Base-by-base conservation (phyloP, 2,113 vertebrate species). In the Nyctereutes procyonoides region DNA sequence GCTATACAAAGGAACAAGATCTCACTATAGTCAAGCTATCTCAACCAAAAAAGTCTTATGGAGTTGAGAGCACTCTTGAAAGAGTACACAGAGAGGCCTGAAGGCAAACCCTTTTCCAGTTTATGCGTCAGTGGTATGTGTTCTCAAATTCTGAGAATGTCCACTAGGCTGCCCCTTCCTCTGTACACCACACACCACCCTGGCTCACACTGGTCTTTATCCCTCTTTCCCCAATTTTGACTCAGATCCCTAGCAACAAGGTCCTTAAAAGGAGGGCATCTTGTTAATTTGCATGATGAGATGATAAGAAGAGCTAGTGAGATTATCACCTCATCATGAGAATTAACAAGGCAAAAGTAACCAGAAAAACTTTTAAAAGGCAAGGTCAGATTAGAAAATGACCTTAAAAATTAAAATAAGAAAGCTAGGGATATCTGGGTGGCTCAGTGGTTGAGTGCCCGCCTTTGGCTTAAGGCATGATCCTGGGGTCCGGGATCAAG, bases 361-460 rank as follows among this genome's bases (percentile, higher is more conserved):
- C 3, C 16, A n/a, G 58, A 80, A 85, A 91, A 53, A 94, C 48
- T 74, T 56, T 87, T 62, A 77, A 95, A 91, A 67, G 19, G 48
- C 60, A 95, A 55, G 53, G 53, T 56, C 65, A 93, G 74, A 71
- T 79, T n/a, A 79, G 32, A 91, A 63, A 8, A 88, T 26, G 67
- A 63, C 26, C 56, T 85, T 86, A 76, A 92, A 96, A 67, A 71
- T 63, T 82, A 88, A 97, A 94, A 84, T 15, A 79, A 92, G 24
- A 73, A 58, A 80, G 69, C 15, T 60, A 28, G 43, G 43, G 43
- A 43, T 43, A 7, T 43, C 43, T 43, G 43, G 43, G 43, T 43
- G 43, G 43, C 43, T 43, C 43, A 43, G 43, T 43, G 43, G 43
- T 43, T 43, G 43, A 43, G 43, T 43, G 43, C 43, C 43, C 0